Conservation (phyloP, 2,113 vertebrate genomes). For the Cygnus buccinator region DNA sequence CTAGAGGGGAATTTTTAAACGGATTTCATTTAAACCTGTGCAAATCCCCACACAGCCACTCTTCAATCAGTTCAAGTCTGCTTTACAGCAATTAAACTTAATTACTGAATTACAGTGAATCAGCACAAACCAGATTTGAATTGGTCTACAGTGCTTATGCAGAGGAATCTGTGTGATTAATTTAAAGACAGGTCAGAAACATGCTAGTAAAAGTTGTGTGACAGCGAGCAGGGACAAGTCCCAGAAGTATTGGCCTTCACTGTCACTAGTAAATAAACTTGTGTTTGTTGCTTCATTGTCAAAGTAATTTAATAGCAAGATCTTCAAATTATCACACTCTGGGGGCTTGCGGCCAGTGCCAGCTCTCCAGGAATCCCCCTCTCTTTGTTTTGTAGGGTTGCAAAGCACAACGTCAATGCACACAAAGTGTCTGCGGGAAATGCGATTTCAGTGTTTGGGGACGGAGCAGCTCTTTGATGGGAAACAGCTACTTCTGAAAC, state of each 20-base stretch:
- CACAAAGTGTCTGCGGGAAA: background rate
- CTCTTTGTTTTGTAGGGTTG: background rate
- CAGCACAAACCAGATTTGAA: background rate
- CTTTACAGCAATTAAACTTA: background rate
- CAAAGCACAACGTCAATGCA: background rate
- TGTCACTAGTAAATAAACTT: background rate
- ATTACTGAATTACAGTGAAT: background rate
- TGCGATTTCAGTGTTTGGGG: background rate
- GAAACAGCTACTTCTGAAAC: background rate
- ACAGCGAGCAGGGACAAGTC: background rate
- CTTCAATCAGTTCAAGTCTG: background rate
- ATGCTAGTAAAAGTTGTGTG: background rate
- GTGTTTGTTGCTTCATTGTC: background rate
- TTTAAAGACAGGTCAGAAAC: background rate
- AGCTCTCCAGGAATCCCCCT: background rate
- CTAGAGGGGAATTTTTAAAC: background rate
- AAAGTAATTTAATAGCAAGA: conserved; percentile 7
- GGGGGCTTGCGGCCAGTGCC: background rate
- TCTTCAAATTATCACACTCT: background rate
- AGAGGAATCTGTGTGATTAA: background rate
- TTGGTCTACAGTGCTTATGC: background rate
- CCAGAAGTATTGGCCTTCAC: background rate
- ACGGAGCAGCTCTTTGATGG: background rate
- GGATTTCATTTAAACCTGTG: conserved; percentile 5
- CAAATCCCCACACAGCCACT: background rate